A percentile compares a stretch with the other conserved stretches of the same genome.
Conservation (phyloP, 1,140 invertebrate genomes). For the Coenobita brevimanus region DNA sequence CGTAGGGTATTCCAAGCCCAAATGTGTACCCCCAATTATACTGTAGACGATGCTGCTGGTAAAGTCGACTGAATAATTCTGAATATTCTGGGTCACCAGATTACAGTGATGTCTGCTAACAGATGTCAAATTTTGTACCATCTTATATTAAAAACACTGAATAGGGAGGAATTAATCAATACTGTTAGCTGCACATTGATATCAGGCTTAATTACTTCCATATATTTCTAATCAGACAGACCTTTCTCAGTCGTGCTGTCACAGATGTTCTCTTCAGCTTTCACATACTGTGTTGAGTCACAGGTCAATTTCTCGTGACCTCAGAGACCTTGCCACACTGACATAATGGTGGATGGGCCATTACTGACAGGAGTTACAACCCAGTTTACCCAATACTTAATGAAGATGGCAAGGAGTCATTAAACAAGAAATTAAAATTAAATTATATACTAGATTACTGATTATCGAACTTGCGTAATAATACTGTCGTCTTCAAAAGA, state of each 20-base stretch:
- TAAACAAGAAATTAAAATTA: no score
- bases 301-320: slow-evolving; percentile 27
- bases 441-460: no score
- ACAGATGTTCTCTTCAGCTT: slow-evolving; percentile 17
- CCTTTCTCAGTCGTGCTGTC: no score
- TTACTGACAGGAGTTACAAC: background rate
- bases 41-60: background rate
- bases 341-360: background rate
- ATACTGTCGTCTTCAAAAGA: no score
- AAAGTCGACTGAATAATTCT: background rate
- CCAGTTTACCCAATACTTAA: no score
- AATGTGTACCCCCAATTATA: background rate
- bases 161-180: background rate
- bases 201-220: no score
- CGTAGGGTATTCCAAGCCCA: no score
- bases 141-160: background rate
- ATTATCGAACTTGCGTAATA: no score
- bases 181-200: background rate
- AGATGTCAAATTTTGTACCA: slow-evolving; percentile 46
- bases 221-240: no score
- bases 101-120: slow-evolving; percentile 24
- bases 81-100: slow-evolving; percentile 30
- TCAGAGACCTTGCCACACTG: slow-evolving; percentile 13
- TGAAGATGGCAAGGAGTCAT: no score
- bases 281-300: slow-evolving; percentile 47